phyloP scores from a whole-genome alignment of 2,113 vertebrate genomes.

The Cairina moschata region DNA sequence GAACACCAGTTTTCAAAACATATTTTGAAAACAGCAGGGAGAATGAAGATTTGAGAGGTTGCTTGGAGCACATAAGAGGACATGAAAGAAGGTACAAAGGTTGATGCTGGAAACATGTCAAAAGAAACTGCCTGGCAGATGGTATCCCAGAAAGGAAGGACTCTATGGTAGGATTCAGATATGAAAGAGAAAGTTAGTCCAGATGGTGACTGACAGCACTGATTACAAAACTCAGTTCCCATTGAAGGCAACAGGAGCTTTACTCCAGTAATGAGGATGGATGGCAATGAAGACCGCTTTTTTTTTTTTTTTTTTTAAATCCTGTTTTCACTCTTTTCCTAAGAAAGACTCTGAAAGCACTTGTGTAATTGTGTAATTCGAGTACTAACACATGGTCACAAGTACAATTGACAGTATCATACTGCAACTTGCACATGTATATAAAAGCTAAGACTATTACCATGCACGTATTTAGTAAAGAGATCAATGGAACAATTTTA shows the following conservation, averaged over 20 bases:
- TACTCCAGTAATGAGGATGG: not conserved
- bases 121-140: conserved; percentile 52
- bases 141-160: conserved; percentile 39
- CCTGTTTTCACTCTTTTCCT: not conserved
- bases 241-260: conserved; percentile 20
- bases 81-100: conserved; percentile 38
- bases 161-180: not conserved
- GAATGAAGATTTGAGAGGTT: conserved; percentile 3
- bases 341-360: not conserved
- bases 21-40: conserved; percentile 21
- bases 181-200: conserved; percentile 2
- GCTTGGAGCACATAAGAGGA: conserved; percentile 6
- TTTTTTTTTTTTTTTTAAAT: not conserved
- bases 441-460: not conserved
- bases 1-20: not conserved
- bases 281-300: not conserved
- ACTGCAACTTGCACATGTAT: not conserved
- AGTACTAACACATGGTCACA: not conserved
- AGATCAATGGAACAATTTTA: not conserved
- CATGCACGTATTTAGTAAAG: not conserved
- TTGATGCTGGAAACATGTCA: conserved; percentile 46
- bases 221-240: conserved; percentile 33
- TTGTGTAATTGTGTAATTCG: not conserved
- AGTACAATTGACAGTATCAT: not conserved
- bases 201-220: conserved; percentile 62